Conservation (phyloP, 2,797 vertebrate genomes). For the Eutrigla gurnardus region DNA sequence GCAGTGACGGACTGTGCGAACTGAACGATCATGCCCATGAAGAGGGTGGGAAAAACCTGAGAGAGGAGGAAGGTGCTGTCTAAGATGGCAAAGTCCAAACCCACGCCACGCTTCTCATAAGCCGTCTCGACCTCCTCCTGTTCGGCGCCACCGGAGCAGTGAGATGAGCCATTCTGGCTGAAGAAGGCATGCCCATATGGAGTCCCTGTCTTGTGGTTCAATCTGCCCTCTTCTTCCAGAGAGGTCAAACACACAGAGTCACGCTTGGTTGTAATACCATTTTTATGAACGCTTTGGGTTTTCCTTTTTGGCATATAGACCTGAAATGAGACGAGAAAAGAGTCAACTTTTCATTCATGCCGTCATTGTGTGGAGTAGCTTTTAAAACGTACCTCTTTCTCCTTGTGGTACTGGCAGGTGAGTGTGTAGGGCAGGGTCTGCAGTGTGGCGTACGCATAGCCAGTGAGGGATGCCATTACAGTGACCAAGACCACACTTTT, state of each 20-base stretch:
- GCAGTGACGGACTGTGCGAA: conserved; percentile 85
- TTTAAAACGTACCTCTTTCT: conserved; percentile 78
- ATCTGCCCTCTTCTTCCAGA: conserved; percentile 63
- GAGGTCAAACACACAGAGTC: conserved; percentile 76
- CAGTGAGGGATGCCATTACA: conserved; percentile 85
- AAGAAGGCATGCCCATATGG: conserved; percentile 65
- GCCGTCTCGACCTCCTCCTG: conserved; percentile 56
- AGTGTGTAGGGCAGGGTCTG: conserved; percentile 88
- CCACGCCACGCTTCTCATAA: conserved; percentile 82
- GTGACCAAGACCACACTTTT: conserved; percentile 83
- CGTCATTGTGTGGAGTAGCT: neutral
- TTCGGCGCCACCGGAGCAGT: conserved; percentile 22
- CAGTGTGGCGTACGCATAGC: conserved; percentile 86
- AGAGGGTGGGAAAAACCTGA: conserved; percentile 87
- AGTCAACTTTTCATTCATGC: neutral
- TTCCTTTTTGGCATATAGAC: conserved; percentile 83
- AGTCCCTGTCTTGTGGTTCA: conserved; percentile 54
- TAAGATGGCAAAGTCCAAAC: conserved; percentile 87
- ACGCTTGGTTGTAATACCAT: conserved; percentile 62
- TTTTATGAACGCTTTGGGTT: conserved; percentile 72
- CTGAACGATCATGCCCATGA: conserved; percentile 88
- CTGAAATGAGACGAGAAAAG: conserved; percentile 65
- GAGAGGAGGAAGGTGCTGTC: conserved; percentile 88
- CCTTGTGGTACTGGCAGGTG: conserved; percentile 87
- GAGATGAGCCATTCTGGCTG: conserved; percentile 64